Conservation (phyloP, 2,888 invertebrate species). For the Cephus nigrinus region DNA sequence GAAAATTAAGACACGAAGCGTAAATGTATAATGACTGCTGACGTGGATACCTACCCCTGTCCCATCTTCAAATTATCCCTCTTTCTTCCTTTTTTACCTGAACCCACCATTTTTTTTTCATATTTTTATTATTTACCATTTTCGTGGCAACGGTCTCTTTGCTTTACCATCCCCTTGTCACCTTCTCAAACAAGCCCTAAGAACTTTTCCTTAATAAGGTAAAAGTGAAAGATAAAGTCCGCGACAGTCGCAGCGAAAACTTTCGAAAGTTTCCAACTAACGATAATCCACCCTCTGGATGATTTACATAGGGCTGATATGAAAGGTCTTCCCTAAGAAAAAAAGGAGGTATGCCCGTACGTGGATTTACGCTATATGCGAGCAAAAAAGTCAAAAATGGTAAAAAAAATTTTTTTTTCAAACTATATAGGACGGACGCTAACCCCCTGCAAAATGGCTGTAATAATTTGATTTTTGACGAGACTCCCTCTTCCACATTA, state of each 20-base stretch:
- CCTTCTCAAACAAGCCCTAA: not conserved
- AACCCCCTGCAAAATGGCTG: not conserved
- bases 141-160: not conserved
- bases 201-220: not conserved
- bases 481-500: conserved; percentile 8
- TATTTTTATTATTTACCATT: not conserved
- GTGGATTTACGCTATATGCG: not conserved
- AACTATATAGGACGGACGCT: not conserved
- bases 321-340: not conserved
- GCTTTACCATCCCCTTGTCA: not conserved
- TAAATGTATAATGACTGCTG: not conserved
- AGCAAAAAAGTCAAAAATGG: not conserved
- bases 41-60: not conserved
- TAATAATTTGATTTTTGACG: not conserved
- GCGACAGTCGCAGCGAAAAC: not conserved
- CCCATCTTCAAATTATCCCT: not conserved
- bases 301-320: not conserved
- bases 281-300: not conserved
- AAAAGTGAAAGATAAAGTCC: not conserved
- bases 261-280: not conserved
- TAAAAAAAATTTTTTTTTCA: not conserved
- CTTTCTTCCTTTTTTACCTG: not conserved
- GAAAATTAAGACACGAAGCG: not conserved
- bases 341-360: not conserved
- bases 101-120: not conserved